A percentile compares a stretch with the other conserved stretches of the same genome.
Conservation (phyloP, 2,888 invertebrate species). For the Orthosia incerta region DNA sequence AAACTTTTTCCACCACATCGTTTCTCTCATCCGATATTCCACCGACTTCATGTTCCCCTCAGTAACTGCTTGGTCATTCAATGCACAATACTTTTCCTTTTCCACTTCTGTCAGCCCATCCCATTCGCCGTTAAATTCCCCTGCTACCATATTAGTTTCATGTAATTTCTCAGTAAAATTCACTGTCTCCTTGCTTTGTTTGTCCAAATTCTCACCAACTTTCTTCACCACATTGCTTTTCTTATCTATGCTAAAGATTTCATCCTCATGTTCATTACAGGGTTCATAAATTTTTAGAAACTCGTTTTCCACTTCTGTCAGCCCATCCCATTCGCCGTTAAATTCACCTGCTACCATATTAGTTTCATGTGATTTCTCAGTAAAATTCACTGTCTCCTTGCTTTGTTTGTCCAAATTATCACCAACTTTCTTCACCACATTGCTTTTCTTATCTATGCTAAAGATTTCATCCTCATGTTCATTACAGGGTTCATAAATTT, state of each 20-base stretch:
- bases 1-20: conserved; percentile 15
- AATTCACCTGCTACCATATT: conserved; percentile 25
- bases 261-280: conserved; percentile 24
- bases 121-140: conserved; percentile 26
- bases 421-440: conserved; percentile 13
- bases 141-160: conserved; percentile 29
- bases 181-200: conserved; percentile 26
- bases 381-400: conserved; percentile 26
- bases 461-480: conserved; percentile 27
- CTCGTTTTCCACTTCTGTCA: conserved; percentile 15
- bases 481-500: conserved; percentile 21
- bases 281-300: conserved; percentile 17
- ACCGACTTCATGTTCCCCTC: conserved; percentile 25
- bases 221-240: conserved; percentile 11
- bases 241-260: conserved; percentile 23
- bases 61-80: conserved; percentile 17
- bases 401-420: conserved; percentile 16
- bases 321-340: conserved; percentile 24
- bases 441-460: conserved; percentile 18
- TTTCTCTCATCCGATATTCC: conserved; percentile 19
- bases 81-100: conserved; percentile 5
- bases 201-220: conserved; percentile 15
- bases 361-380: conserved; percentile 27
- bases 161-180: conserved; percentile 22
- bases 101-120: conserved; percentile 15